Evolutionary conservation across 2,888 invertebrate species (phyloP), one percentile per base, ranked within the genome.

Genomic region (Romanomermis culicivorax): DNA sequence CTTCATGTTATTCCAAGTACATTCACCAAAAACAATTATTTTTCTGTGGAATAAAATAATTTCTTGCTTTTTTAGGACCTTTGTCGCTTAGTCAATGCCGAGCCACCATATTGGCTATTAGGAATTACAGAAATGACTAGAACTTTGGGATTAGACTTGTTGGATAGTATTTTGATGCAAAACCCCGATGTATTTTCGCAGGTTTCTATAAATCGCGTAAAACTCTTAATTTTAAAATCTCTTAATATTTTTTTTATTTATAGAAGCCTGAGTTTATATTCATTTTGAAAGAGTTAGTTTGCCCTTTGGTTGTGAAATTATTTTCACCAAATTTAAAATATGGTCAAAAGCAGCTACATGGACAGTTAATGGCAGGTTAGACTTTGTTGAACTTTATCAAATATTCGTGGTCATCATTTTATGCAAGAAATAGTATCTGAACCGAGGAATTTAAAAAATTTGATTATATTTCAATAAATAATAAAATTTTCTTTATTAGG

Each of bases 41-140:
- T 56, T 36, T 42, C 4, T 23, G 56, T 56, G 7, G n/a, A n/a
- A n/a, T n/a, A n/a, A n/a, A n/a, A n/a, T n/a, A n/a, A n/a, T n/a
- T n/a, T n/a, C 25, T 49, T 17, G 53, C 57, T 56, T 49, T 62
- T 65, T 7, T 68, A 86, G 83, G 95, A 97, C 73, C 79, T 97
- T 63, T 89, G 95, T 42, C 87, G 89, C 68, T 73, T 97, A 52
- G 85, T 95, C 4, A 93, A 95, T 72, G 89, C 87, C 0, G 95
- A 97, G 70, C 83, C 88, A 64, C 87, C 95, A 0, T 81, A 81
- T 63, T 97, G 93, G 93, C 75, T 97, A 55, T 79, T 83, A 48
- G 93, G 91, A 3, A 85, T 95, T 75, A 85, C 86, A 1, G 93
- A 93, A 72, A 91, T 97, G 80, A 91, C 91, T 2, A 78, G 91